phyloP scores from a whole-genome alignment of 2,888 invertebrate genomes.

The Nomada hirtipes region DNA sequence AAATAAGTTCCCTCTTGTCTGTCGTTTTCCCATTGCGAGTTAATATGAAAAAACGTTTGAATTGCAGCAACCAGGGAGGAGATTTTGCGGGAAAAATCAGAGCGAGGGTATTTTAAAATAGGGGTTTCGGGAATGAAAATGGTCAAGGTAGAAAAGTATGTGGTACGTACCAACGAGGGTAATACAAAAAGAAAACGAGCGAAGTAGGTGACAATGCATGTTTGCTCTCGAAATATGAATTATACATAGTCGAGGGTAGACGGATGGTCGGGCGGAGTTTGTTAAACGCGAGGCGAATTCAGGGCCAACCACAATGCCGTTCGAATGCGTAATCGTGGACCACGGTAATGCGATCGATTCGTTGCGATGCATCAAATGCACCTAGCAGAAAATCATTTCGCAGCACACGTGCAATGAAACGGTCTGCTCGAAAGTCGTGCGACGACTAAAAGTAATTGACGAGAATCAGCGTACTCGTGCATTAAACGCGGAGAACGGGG shows the following conservation, averaged over 20 bases:
- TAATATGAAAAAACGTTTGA: too few species aligned
- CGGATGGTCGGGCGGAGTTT: neutral
- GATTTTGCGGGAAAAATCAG: neutral
- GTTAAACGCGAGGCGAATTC: neutral
- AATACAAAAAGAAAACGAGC: neutral
- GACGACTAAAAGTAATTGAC: constrained; percentile 25
- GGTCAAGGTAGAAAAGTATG: too few species aligned
- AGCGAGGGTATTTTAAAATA: too few species aligned
- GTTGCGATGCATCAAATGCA: constrained; percentile 16
- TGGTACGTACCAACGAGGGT: too few species aligned
- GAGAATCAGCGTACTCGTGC: neutral
- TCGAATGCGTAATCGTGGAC: constrained; percentile 27
- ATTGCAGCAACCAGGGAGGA: neutral
- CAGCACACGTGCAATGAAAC: constrained; percentile 12
- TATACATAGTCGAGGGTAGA: too few species aligned
- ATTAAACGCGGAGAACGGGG: neutral
- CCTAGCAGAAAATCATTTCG: constrained; percentile 25
- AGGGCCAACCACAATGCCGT: constrained; percentile 8
- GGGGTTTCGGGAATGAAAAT: too few species aligned
- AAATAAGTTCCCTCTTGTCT: too few species aligned
- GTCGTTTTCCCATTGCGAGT: too few species aligned
- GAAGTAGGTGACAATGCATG: neutral
- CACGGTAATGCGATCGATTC: constrained; percentile 19
- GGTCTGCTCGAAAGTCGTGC: neutral
- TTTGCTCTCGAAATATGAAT: neutral